Conservation (phyloP, 2,888 invertebrate genomes). For the Nephrocerus scutellatus region DNA sequence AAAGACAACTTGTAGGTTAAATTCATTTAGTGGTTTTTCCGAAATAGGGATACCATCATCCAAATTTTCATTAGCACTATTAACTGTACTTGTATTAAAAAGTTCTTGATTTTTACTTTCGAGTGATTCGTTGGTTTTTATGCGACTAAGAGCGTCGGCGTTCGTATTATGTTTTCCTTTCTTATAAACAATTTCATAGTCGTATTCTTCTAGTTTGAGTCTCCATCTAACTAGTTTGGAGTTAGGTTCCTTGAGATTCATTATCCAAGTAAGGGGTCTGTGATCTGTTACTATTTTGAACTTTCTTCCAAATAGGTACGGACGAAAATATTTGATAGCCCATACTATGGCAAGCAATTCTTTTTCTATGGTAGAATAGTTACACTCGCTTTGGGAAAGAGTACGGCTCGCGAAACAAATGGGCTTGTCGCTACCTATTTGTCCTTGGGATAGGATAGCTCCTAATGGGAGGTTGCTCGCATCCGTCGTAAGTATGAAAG, state of each 20-base stretch:
- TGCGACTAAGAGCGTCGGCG: constrained; percentile 11
- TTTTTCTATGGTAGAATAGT: constrained; percentile 33
- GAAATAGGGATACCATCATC: constrained; percentile 18
- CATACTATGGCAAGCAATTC: constrained; percentile 31
- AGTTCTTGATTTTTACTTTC: not conserved
- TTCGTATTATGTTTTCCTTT: constrained; percentile 10
- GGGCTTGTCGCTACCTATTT: constrained; percentile 26
- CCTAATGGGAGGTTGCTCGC: constrained; percentile 30
- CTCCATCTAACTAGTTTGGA: constrained; percentile 30
- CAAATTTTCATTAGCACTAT: constrained; percentile 3
- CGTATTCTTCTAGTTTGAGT: constrained; percentile 29
- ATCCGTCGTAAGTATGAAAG: constrained; percentile 34
- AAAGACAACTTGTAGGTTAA: constrained; percentile 18
- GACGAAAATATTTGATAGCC: constrained; percentile 27
- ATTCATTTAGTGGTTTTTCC: constrained; percentile 21
- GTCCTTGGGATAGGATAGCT: constrained; percentile 29
- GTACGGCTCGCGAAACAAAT: constrained; percentile 31
- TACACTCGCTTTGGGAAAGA: constrained; percentile 20
- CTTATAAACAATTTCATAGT: constrained; percentile 25
- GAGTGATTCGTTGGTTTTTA: not conserved
- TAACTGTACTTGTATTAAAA: constrained; percentile 1
- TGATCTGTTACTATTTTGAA: constrained; percentile 33
- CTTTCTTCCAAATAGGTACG: constrained; percentile 30
- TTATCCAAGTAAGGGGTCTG: constrained; percentile 26
- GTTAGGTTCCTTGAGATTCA: constrained; percentile 25